phyloP scores from a whole-genome alignment of 2,888 invertebrate genomes.

The Pteria penguin region DNA sequence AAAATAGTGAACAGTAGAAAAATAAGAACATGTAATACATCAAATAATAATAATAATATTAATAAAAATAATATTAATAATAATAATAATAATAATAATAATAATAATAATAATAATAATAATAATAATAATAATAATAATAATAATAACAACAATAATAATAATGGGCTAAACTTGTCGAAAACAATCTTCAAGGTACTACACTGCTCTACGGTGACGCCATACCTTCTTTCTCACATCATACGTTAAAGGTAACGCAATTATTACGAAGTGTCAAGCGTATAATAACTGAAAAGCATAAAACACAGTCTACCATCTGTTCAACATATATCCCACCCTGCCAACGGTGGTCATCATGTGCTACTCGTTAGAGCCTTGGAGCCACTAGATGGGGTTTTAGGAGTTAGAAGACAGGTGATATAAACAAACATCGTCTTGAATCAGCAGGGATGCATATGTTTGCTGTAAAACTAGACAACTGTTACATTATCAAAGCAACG shows the following conservation, averaged over 20 bases:
- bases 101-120: too few species aligned
- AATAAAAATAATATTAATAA: too few species aligned
- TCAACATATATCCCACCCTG: background rate
- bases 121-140: too few species aligned
- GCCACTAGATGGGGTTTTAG: background rate
- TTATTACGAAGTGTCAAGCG: background rate
- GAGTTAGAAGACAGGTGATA: background rate
- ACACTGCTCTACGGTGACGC: too few species aligned
- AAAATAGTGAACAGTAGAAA: too few species aligned
- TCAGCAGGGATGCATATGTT: background rate
- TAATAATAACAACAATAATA: too few species aligned
- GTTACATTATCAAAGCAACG: background rate
- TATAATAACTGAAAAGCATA: background rate
- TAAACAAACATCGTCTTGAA: background rate
- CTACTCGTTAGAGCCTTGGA: background rate
- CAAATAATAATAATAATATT: too few species aligned
- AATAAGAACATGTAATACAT: too few species aligned
- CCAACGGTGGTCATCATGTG: background rate
- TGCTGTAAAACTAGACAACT: background rate
- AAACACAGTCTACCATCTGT: background rate
- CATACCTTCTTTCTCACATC: too few species aligned
- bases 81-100: too few species aligned
- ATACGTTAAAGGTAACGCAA: background rate
- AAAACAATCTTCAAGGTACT: too few species aligned
- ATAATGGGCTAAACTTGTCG: too few species aligned